A percentile compares a stretch with the other conserved stretches of the same genome.
These are phyloP conservation scores for Hippocampus mohnikei DNA, from an alignment of 2,113 vertebrate genomes.

Conservation along the genomic window DNA sequence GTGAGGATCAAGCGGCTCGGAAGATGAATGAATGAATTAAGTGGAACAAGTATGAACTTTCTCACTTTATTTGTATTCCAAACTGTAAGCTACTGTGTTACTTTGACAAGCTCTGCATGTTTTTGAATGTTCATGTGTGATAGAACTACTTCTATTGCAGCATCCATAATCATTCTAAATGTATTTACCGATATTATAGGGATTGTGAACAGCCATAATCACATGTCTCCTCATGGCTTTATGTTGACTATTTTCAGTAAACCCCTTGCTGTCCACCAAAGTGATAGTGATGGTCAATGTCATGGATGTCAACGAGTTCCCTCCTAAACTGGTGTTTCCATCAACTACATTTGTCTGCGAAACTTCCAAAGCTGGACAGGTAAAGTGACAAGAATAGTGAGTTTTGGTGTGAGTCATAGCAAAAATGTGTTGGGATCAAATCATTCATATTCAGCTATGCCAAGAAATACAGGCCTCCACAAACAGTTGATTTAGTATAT, in stretches of 20 bases:
- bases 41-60: no score
- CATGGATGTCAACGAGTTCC: constrained; percentile 91
- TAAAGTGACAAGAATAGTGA: constrained; percentile 50
- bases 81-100: no score
- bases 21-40: no score
- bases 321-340: constrained; percentile 83
- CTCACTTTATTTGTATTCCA: no score
- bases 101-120: no score
- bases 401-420: background rate
- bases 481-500: no score
- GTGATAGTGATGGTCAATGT: constrained; percentile 82
- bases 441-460: background rate
- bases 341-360: constrained; percentile 88
- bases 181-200: no score
- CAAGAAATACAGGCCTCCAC: no score
- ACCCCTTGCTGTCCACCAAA: constrained; percentile 80
- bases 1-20: no score
- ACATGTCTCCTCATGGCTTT: background rate
- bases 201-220: background rate
- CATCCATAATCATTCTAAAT: no score
- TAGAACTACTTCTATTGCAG: no score
- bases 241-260: constrained; percentile 69
- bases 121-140: no score
- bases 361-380: constrained; percentile 86
- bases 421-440: background rate